Conservation (phyloP, 2,888 invertebrate species). For the Sinelater perroti region DNA sequence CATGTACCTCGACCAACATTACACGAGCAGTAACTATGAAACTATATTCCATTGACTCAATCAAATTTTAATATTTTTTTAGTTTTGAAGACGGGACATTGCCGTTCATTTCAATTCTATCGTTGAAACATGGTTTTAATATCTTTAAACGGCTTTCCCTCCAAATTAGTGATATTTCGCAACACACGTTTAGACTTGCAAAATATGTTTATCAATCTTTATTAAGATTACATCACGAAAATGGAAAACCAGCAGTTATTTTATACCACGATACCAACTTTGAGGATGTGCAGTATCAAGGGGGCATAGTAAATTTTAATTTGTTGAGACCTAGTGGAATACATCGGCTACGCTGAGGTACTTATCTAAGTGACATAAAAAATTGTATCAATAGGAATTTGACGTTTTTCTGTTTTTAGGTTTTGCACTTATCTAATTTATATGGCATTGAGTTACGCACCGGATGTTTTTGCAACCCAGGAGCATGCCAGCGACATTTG, state of each 20-base stretch:
- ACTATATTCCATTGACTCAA: background rate
- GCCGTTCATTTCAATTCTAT: slow-evolving; percentile 84
- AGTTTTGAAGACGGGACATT: slow-evolving; percentile 96
- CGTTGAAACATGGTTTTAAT: slow-evolving; percentile 85
- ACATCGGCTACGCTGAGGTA: slow-evolving; percentile 90
- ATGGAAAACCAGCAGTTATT: slow-evolving; percentile 73
- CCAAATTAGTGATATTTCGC: slow-evolving; percentile 71
- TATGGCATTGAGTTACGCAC: slow-evolving; percentile 88
- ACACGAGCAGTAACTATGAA: slow-evolving; percentile 72
- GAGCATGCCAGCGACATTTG: slow-evolving; percentile 88
- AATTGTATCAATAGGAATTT: background rate
- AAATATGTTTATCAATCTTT: slow-evolving; percentile 75
- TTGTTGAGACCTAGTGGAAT: slow-evolving; percentile 77
- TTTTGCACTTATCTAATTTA: slow-evolving; percentile 87
- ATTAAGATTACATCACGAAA: slow-evolving; percentile 71
- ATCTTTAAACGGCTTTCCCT: slow-evolving; percentile 73
- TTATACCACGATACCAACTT: slow-evolving; percentile 81
- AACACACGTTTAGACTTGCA: slow-evolving; percentile 80
- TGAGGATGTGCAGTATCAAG: slow-evolving; percentile 72
- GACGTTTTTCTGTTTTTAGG: slow-evolving; percentile 64
- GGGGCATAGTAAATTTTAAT: slow-evolving; percentile 90
- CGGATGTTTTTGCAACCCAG: slow-evolving; percentile 97
- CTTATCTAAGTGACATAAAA: slow-evolving; percentile 25
- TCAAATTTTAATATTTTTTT: background rate
- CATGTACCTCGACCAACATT: slow-evolving; percentile 75